Conservation (phyloP, 2,113 vertebrate genomes). For the Cryptomyrus ogoouensis region DNA sequence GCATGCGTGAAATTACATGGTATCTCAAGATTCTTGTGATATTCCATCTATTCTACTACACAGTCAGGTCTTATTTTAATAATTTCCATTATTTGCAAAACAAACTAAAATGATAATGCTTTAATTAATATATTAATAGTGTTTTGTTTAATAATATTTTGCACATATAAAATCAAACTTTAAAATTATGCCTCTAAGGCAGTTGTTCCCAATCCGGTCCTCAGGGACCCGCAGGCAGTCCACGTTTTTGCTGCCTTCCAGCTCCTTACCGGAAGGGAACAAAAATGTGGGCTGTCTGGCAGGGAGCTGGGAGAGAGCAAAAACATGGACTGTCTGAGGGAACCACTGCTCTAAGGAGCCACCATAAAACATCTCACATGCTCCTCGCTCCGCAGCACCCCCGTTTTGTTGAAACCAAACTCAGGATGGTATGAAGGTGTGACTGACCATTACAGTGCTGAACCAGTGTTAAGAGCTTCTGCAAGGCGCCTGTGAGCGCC, state of each 20-base stretch:
- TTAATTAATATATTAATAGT: not conserved
- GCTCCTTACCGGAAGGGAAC: too few species aligned
- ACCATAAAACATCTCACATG: not conserved
- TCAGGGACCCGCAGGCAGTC: too few species aligned
- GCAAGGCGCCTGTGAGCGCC: conserved; percentile 57
- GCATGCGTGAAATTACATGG: not conserved
- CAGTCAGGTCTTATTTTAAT: not conserved
- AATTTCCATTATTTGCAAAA: not conserved
- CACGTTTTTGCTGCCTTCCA: too few species aligned
- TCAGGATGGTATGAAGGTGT: not conserved
- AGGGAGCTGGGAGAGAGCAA: not conserved
- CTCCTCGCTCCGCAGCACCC: not conserved
- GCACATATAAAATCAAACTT: not conserved
- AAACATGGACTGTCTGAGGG: not conserved
- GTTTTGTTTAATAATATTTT: not conserved
- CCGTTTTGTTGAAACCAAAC: not conserved
- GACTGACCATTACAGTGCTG: conserved; percentile 64
- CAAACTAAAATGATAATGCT: not conserved
- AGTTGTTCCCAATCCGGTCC: not conserved
- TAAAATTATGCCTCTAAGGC: not conserved
- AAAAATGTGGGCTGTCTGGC: too few species aligned
- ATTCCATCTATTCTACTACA: not conserved
- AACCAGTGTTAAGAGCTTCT: conserved; percentile 57
- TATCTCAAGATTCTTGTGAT: not conserved
- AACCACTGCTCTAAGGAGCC: not conserved